Percentiles rank a stretch among this genome's conserved stretches.
These are phyloP conservation scores for Polypterus senegalus DNA, from an alignment of 2,113 vertebrate species.

Conservation along the genomic window DNA sequence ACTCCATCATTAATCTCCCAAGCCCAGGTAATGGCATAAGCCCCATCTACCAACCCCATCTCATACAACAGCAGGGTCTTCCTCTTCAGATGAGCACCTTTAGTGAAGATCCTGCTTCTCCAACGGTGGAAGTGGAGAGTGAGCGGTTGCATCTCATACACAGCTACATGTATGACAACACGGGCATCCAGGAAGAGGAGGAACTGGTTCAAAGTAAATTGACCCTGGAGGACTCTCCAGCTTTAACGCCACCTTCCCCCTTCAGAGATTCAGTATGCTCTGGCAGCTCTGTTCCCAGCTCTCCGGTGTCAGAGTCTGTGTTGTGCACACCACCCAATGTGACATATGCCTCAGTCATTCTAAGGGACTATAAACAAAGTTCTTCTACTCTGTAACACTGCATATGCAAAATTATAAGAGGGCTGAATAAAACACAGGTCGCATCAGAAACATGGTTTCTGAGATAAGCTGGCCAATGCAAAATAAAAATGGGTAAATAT, in stretches of 20 bases:
- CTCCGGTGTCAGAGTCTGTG: conserved; percentile 63
- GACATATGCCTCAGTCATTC: conserved; percentile 69
- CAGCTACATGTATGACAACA: conserved; percentile 66
- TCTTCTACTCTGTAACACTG: conserved; percentile 84
- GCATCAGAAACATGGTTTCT: neutral
- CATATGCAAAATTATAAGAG: neutral
- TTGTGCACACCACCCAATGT: conserved; percentile 61
- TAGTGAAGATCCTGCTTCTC: conserved; percentile 47
- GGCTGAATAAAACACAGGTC: neutral
- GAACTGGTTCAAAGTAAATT: conserved; percentile 55
- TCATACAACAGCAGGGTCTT: conserved; percentile 39
- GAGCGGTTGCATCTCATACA: conserved; percentile 74
- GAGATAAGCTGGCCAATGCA: conserved; percentile 3
- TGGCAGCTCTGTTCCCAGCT: conserved; percentile 64
- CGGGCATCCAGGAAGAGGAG: conserved; percentile 45
- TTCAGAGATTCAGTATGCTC: conserved; percentile 89
- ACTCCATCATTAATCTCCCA: conserved; percentile 36
- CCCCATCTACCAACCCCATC: conserved; percentile 34
- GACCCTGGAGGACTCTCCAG: conserved; percentile 66
- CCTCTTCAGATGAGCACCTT: conserved; percentile 51
- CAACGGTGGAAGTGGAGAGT: conserved; percentile 42
- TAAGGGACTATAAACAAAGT: conserved; percentile 84
- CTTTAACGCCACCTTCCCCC: conserved; percentile 84
- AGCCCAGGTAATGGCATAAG: conserved; percentile 35
- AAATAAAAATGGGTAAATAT: conserved; percentile 5